Evolutionary conservation across 2,113 vertebrate genomes (phyloP), one percentile per base, ranked within the genome.

Genomic region (Macroglossus sobrinus): DNA sequence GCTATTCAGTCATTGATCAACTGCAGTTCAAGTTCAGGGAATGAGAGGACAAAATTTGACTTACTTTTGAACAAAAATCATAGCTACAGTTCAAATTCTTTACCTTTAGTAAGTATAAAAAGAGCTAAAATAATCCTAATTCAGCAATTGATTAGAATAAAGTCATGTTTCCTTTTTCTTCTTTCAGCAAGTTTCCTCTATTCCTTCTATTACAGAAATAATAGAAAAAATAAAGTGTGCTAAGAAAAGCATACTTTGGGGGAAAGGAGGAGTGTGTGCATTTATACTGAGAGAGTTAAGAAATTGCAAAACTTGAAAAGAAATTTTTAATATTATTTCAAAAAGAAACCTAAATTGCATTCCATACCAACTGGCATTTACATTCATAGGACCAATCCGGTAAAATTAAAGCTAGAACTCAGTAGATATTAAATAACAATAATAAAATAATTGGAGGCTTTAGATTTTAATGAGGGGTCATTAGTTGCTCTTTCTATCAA

Each of bases 41-140:
- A 95, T 84, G 69, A 96, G 88, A 95, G 93, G 86, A 96, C 64
- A 96, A 97, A 97, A 68, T 97, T 97, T 93, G 64, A 59, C 84
- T 98, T 98, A 96, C 64, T 96, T 95, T 97, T 97, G 94, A 97
- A 95, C 81, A 97, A 97, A 97, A 97, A 97, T 89, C 66, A 96
- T 68, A 96, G 85, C 97, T 97, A 98, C 78, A 97, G 87, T 96
- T 97, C 90, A 98, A 75, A 94, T 97, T 97, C 78, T 98, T 97
- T 97, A 98, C 90, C 69, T 97, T 59, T 6, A 98, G 53, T 97
- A 98, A 95, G 96, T 95, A 68, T 97, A 96, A 96, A 97, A 89
- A 97, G 90, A 97, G 68, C 66, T 96, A 86, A 98, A 98, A 95
- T 81, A 98, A 98, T 96, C 94, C 72, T 97, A 85, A 97, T 98